Conservation (phyloP, 2,797 vertebrate genomes). For the Rachycentron canadum region DNA sequence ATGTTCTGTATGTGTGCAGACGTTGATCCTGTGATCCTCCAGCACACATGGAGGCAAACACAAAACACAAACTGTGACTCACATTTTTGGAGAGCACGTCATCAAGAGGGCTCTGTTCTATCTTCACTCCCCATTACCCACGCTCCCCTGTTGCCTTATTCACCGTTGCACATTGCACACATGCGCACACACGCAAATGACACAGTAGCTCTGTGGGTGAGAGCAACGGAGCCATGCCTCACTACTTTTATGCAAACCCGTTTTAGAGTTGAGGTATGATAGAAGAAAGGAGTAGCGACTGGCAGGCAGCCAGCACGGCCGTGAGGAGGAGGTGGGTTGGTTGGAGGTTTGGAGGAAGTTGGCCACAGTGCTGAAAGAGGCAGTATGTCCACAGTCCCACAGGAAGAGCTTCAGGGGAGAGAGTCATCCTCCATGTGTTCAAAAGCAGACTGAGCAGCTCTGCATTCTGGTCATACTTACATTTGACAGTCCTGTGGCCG, state of each 20-base stretch:
- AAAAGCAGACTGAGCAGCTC: conserved; percentile 28
- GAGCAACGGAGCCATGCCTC: conserved; percentile 57
- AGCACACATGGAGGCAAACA: conserved; percentile 50
- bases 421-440: conserved; percentile 43
- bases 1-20: conserved; percentile 35
- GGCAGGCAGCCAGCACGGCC: conserved; percentile 46
- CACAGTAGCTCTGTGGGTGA: conserved; percentile 65
- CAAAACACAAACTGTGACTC: conserved; percentile 55
- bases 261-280: conserved; percentile 58
- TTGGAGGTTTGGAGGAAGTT: conserved; percentile 58
- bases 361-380: conserved; percentile 34
- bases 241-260: conserved; percentile 53
- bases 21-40: conserved; percentile 50
- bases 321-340: conserved; percentile 43
- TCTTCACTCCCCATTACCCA: conserved; percentile 72
- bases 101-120: conserved; percentile 53
- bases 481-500: conserved; percentile 5
- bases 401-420: conserved; percentile 36
- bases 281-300: conserved; percentile 37
- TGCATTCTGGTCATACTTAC: conserved; percentile 5
- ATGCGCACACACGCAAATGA: conserved; percentile 47
- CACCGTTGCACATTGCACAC: conserved; percentile 49
- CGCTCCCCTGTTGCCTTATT: conserved; percentile 63
- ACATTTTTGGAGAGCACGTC: conserved; percentile 48
- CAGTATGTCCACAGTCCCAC: conserved; percentile 42